Percentiles rank a stretch among this genome's conserved stretches.
Evolutionary conservation across 2,888 invertebrate genomes (phyloP).

Genomic region (Sesamia inferens): DNA sequence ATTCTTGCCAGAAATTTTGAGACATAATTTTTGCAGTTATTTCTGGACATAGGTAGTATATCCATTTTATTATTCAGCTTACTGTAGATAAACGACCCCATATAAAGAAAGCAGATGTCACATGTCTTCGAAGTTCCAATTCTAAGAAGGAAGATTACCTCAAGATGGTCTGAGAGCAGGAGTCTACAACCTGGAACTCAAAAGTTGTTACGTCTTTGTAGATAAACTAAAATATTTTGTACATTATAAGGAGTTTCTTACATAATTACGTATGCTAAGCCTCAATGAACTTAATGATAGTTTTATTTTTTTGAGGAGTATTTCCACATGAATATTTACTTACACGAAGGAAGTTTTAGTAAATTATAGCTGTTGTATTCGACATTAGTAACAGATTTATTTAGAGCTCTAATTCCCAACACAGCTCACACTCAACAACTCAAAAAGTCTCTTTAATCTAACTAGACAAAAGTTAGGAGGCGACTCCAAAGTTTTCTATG

Average conservation of each 20-base stretch:
- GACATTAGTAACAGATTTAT: background rate
- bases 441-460: conserved; percentile 18
- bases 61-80: too few species aligned
- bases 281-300: background rate
- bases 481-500: conserved; percentile 60
- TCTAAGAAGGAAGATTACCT: too few species aligned
- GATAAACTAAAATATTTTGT: background rate
- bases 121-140: too few species aligned
- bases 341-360: background rate
- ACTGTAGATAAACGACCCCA: too few species aligned
- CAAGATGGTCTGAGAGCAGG: background rate
- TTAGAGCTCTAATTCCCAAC: background rate
- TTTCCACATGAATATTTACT: background rate
- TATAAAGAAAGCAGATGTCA: too few species aligned
- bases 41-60: too few species aligned
- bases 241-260: too few species aligned
- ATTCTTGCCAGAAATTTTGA: too few species aligned
- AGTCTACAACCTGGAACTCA: background rate
- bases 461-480: conserved; percentile 9
- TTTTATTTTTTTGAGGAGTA: background rate
- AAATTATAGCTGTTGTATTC: background rate
- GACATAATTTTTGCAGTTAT: too few species aligned
- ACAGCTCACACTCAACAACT: conserved; percentile 11
- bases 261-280: background rate
- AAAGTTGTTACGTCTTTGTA: background rate